Evolutionary conservation across 2,797 vertebrate species (phyloP).

Genomic region (Morus bassanus): DNA sequence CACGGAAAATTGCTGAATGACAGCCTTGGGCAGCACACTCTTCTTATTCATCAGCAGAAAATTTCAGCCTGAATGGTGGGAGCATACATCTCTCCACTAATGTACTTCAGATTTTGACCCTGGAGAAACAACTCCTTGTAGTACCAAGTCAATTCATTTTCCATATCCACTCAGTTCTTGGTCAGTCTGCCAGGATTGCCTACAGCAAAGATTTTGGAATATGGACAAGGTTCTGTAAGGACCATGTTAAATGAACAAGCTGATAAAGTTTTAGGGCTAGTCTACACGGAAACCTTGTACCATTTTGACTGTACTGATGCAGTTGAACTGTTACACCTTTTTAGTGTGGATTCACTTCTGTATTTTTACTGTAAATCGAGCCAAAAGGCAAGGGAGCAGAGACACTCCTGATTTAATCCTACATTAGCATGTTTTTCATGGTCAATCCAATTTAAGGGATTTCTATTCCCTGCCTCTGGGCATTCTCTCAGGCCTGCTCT

Average conservation of each 20-base stretch:
- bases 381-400: background rate
- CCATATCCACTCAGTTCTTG: background rate
- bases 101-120: background rate
- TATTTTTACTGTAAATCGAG: background rate
- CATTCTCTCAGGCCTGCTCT: background rate
- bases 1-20: background rate
- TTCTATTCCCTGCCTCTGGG: background rate
- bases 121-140: background rate
- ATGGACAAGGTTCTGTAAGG: background rate
- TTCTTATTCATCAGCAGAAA: slow-evolving; percentile 6
- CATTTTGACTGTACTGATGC: background rate
- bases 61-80: background rate
- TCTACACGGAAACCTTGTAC: background rate
- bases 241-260: background rate
- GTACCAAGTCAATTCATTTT: background rate
- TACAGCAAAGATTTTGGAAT: background rate
- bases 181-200: background rate
- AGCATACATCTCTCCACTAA: background rate
- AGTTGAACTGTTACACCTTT: background rate
- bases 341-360: background rate
- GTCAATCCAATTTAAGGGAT: background rate
- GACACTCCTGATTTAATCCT: background rate
- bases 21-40: background rate
- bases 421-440: background rate
- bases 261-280: background rate